Evolutionary conservation across 2,113 vertebrate species (phyloP).

Genomic region (Delphinus delphis): DNA sequence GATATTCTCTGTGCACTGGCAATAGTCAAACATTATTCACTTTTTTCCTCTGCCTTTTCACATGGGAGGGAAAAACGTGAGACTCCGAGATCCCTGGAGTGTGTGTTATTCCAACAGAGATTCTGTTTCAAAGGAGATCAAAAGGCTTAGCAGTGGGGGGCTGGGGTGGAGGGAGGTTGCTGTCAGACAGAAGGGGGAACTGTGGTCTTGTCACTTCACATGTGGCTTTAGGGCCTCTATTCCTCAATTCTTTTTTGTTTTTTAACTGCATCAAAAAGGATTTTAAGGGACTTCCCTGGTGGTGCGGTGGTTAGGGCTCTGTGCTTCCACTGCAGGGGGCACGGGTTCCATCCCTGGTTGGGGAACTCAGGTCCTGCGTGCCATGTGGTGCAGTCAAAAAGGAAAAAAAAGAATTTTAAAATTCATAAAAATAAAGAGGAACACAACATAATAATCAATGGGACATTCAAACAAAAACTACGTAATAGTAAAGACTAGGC

Average conservation of each 20-base stretch:
- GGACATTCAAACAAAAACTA: neutral
- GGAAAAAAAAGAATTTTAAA: neutral
- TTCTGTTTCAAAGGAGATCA: neutral
- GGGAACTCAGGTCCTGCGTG: no score
- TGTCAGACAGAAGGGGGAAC: neutral
- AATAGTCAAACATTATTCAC: neutral
- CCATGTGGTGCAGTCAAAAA: no score
- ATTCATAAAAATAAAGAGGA: neutral
- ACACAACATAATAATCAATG: neutral
- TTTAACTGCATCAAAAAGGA: neutral
- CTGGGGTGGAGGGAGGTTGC: neutral
- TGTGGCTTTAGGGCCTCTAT: neutral
- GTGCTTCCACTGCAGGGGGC: no score
- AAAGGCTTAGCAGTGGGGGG: neutral
- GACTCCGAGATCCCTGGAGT: neutral
- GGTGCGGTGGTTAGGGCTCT: no score
- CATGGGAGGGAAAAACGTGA: neutral
- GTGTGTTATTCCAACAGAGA: neutral
- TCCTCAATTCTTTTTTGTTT: neutral
- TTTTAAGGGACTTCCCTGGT: no score
- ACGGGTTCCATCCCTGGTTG: no score
- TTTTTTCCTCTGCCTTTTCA: neutral
- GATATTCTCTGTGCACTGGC: neutral
- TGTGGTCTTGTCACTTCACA: rapidly evolving
- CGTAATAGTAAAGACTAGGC: neutral